Evolutionary conservation across 2,797 vertebrate genomes (phyloP).

Genomic region (Hippopotamyrus pictus): DNA sequence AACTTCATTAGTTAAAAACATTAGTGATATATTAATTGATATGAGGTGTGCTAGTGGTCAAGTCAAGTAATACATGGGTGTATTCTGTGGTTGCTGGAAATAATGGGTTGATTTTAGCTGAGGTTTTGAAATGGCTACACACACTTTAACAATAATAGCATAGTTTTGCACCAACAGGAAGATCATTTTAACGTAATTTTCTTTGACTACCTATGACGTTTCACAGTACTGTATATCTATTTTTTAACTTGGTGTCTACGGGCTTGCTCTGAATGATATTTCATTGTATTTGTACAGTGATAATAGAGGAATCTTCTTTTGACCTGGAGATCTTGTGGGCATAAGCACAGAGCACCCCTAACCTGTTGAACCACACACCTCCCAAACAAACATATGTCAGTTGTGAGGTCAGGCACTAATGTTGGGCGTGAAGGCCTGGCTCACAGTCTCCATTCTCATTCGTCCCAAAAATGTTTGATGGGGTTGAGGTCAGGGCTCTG

Average conservation of each 20-base stretch:
- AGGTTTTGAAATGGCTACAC: not conserved
- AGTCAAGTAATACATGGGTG: not conserved
- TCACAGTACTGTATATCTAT: not conserved
- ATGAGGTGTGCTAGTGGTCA: not conserved
- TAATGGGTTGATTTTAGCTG: not conserved
- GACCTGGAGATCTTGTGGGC: not conserved
- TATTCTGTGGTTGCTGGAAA: not conserved
- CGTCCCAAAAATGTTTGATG: no score
- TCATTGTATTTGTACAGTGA: not conserved
- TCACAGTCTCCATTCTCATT: no score
- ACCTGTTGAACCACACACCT: not conserved
- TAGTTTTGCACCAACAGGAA: not conserved
- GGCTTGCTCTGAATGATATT: not conserved
- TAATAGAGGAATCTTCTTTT: not conserved
- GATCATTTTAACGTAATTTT: not conserved
- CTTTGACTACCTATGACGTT: not conserved
- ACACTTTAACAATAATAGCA: not conserved
- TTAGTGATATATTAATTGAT: not conserved
- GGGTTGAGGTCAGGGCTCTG: no score
- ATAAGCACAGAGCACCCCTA: not conserved
- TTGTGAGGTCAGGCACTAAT: no score
- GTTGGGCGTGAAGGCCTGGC: no score
- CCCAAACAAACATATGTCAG: not conserved
- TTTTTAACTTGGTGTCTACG: not conserved
- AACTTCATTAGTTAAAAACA: not conserved